Evolutionary conservation across 2,113 vertebrate species (phyloP).

Genomic region (Ploceus nigricollis): DNA sequence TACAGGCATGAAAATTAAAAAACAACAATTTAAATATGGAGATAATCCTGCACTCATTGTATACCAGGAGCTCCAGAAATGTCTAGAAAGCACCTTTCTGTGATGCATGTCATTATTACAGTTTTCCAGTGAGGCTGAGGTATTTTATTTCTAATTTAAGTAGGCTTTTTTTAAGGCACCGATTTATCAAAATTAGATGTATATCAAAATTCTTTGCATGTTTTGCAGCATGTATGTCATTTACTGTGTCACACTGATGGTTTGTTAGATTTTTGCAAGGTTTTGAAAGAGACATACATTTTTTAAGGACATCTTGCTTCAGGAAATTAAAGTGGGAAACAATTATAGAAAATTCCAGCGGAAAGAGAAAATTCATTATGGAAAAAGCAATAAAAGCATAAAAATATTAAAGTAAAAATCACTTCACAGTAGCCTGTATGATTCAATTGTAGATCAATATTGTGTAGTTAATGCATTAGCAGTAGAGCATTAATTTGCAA

Average conservation of each 20-base stretch:
- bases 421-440: constrained; percentile 63
- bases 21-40: neutral
- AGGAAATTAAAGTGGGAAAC: constrained; percentile 74
- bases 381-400: constrained; percentile 70
- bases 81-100: neutral
- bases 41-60: neutral
- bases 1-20: neutral
- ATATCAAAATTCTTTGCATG: neutral
- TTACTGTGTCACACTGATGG: constrained; percentile 29
- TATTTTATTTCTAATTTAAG: neutral
- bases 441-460: constrained; percentile 79
- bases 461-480: constrained; percentile 78
- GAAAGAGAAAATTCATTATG: constrained; percentile 69
- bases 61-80: neutral
- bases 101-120: neutral
- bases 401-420: constrained; percentile 67
- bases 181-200: neutral
- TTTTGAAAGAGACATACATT: constrained; percentile 55
- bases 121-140: neutral
- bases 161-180: neutral
- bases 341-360: constrained; percentile 70
- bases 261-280: constrained; percentile 50
- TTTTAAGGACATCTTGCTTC: constrained; percentile 65
- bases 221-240: constrained; percentile 23
- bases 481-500: constrained; percentile 79